phyloP scores from a whole-genome alignment of 2,888 invertebrate genomes.

The Podotricha telesiphe region DNA sequence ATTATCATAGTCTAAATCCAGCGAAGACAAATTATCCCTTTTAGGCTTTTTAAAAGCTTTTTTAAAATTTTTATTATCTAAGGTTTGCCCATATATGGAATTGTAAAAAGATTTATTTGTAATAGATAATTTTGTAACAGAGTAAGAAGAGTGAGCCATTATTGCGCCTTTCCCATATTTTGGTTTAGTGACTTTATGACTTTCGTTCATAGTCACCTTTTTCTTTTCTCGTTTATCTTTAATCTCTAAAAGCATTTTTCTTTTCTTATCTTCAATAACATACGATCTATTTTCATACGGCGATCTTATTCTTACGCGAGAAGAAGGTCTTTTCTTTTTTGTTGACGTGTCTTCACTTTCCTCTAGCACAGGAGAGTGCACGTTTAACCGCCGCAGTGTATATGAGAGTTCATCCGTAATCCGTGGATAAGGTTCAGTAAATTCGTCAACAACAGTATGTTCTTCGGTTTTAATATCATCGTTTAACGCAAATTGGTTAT shows the following conservation, averaged over 20 bases:
- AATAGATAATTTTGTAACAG: constrained; percentile 75
- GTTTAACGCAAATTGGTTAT: not conserved
- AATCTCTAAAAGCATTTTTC: constrained; percentile 70
- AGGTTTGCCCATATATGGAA: constrained; percentile 70
- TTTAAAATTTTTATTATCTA: constrained; percentile 49
- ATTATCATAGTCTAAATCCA: constrained; percentile 48
- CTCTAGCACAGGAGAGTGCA: constrained; percentile 58
- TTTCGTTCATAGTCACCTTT: constrained; percentile 66
- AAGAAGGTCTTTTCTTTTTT: constrained; percentile 61
- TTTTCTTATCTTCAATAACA: constrained; percentile 69
- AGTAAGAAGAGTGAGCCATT: constrained; percentile 66
- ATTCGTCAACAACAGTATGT: not conserved
- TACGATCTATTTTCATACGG: constrained; percentile 73
- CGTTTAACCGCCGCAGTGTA: constrained; percentile 59
- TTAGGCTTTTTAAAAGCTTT: constrained; percentile 48
- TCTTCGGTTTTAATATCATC: not conserved
- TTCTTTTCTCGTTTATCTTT: constrained; percentile 68
- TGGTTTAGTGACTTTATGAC: constrained; percentile 62
- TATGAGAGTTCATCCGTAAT: constrained; percentile 55
- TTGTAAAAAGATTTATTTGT: constrained; percentile 77
- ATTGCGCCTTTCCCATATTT: constrained; percentile 57
- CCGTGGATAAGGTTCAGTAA: not conserved
- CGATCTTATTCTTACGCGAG: constrained; percentile 67
- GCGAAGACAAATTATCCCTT: constrained; percentile 45
- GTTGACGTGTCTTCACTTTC: constrained; percentile 55